These are phyloP conservation scores for Anthopleura sola DNA, from an alignment of 64 coral and sea anemone species.

Conservation along the genomic window DNA sequence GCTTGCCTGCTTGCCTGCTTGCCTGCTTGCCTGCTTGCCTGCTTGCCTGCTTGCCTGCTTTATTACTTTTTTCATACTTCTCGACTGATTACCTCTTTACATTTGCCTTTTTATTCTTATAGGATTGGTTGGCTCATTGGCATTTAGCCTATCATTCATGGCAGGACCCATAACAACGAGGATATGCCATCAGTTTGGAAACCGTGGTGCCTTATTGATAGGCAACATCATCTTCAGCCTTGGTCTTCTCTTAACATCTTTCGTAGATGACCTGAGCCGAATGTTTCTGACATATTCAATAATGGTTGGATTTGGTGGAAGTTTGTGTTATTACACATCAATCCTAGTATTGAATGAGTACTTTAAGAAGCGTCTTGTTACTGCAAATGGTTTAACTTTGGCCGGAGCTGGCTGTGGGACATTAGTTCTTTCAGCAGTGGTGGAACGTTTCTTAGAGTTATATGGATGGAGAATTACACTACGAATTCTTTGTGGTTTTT, in stretches of 20 bases:
- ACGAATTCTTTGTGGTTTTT: slow-evolving; percentile 49
- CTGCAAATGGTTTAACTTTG: slow-evolving; percentile 66
- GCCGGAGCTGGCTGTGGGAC: slow-evolving; percentile 75
- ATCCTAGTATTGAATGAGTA: slow-evolving; percentile 62
- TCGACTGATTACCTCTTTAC: background rate
- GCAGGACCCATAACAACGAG: slow-evolving; percentile 39
- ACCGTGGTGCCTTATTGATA: slow-evolving; percentile 19
- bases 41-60: no score
- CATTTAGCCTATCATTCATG: slow-evolving; percentile 62
- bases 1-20: no score
- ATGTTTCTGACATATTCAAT: slow-evolving; percentile 84
- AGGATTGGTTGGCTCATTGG: slow-evolving; percentile 73
- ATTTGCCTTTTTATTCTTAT: background rate
- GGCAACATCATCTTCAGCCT: slow-evolving; percentile 51
- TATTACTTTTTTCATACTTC: background rate
- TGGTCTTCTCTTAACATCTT: slow-evolving; percentile 53
- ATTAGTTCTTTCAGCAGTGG: slow-evolving; percentile 49
- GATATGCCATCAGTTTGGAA: slow-evolving; percentile 53
- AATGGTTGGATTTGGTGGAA: slow-evolving; percentile 57
- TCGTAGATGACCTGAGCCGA: slow-evolving; percentile 42
- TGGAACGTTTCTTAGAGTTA: slow-evolving; percentile 35
- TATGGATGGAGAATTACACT: slow-evolving; percentile 56
- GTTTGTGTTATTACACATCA: slow-evolving; percentile 73
- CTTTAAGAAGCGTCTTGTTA: slow-evolving; percentile 68
- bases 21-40: no score